Evolutionary conservation across 2,113 vertebrate genomes (phyloP).

Genomic region (Ceyx melanurus): DNA sequence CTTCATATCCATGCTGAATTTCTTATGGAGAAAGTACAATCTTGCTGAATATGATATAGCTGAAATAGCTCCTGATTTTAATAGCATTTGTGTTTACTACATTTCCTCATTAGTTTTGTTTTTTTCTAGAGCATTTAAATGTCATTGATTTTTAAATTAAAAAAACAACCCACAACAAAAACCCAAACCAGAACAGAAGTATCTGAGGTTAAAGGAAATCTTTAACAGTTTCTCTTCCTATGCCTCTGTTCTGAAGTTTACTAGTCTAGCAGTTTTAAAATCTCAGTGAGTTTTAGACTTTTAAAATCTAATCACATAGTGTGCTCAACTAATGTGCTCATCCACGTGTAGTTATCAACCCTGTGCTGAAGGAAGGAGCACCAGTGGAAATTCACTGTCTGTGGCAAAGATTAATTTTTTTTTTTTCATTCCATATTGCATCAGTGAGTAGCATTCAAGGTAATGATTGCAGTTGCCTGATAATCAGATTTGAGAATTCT

Average conservation of each 20-base stretch:
- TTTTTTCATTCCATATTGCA: not conserved
- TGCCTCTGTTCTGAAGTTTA: not conserved
- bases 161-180: too few relatives aligned
- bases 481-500: not conserved
- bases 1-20: not conserved
- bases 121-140: not conserved
- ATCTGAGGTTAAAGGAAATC: not conserved
- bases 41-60: not conserved
- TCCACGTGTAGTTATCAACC: accelerated
- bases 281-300: too few relatives aligned
- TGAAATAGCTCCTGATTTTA: not conserved
- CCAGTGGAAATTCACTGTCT: not conserved
- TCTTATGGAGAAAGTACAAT: not conserved
- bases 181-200: not conserved
- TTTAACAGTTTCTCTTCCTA: not conserved
- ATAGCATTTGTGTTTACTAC: not conserved
- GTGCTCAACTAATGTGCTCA: not conserved
- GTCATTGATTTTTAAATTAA: not conserved
- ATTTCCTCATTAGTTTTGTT: not conserved
- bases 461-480: not conserved
- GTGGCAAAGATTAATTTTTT: not conserved
- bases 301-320: not conserved
- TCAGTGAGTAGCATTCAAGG: not conserved
- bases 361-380: not conserved
- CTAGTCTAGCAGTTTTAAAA: not conserved